Conservation (phyloP, 2,113 vertebrate species). For the Sprattus sprattus region DNA sequence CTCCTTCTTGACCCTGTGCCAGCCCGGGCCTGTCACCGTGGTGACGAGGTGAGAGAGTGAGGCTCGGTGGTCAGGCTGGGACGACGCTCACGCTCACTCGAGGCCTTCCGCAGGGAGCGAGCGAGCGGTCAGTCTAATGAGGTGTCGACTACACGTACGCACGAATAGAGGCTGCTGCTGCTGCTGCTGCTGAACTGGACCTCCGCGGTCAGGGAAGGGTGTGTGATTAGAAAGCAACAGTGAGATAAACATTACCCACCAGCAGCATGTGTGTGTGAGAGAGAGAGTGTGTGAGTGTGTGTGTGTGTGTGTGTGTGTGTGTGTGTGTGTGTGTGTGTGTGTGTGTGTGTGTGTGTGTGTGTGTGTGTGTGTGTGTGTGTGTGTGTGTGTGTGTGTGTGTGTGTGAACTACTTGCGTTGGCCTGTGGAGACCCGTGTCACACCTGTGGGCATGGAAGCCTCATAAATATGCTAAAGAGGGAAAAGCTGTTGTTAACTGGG, state of each 20-base stretch:
- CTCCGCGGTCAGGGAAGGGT: neutral
- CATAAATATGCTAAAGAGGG: neutral
- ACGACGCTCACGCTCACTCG: neutral
- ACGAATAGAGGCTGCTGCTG: neutral
- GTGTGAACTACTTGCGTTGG: neutral
- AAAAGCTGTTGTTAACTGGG: neutral
- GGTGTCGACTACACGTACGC: neutral
- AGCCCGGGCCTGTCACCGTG: slow-evolving; percentile 38
- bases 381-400: neutral
- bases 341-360: neutral
- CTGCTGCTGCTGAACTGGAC: neutral
- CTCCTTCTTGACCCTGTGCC: slow-evolving; percentile 37
- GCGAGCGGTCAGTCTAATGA: neutral
- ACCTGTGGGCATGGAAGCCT: neutral
- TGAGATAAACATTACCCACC: neutral
- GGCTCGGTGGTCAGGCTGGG: neutral
- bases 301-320: too few species aligned
- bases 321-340: neutral
- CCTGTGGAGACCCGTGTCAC: too few species aligned
- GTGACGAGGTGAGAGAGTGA: slow-evolving; percentile 29
- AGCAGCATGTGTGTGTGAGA: neutral
- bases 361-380: neutral
- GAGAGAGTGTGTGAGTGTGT: too few species aligned
- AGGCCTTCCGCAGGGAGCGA: too few species aligned
- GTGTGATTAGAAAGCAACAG: neutral